Evolutionary conservation across 2,797 vertebrate species (phyloP), one percentile per base, ranked within the genome.

Genomic region (Anguilla pacifica): DNA sequence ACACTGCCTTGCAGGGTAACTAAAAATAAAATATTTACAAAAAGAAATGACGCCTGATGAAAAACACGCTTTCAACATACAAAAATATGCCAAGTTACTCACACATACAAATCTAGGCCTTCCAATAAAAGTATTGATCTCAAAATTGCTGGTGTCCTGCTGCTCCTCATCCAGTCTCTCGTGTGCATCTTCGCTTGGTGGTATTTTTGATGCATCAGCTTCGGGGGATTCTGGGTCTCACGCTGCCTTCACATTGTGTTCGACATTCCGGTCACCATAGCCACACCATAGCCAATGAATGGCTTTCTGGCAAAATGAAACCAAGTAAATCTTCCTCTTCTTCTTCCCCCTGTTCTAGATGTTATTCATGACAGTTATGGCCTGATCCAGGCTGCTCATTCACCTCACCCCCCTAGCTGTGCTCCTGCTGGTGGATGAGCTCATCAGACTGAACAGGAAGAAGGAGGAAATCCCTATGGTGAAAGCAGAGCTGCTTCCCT

Each of bases 141-240:
- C 0, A 43, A 43, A 43, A 43, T 43, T 43, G 39, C 98, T 0
- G 99, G 99, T 0, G 91, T 99, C 79, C 93, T 99, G 15, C 95
- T 99, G 70, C 96, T 99, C 0, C 88, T 97, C 84, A 88, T 95
- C 39, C 95, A 97, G 57, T 95, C 97, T 0, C 92, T 99, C 87
- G 98, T 99, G 95, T 99, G 99, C 0, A 96, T 99, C 92, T 99
- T 99, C 0, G 98, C 99, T 90, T 97, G 97, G 11, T 96, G 90
- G 79, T 95, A 98, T 92, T 99, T 99, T 93, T 97, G 98, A 11
- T 97, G 91, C 0, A 96, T 96, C 93, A 99, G 98, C 90, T 99
- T 99, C 91, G 96, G 96, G 87, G 97, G 94, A 35, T 99, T 99
- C 95, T 99, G 99, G 98, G 91, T 99, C 91, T 98, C 97, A 0